phyloP scores from a whole-genome alignment of 2,113 vertebrate species.

The Gallinago undulata region DNA sequence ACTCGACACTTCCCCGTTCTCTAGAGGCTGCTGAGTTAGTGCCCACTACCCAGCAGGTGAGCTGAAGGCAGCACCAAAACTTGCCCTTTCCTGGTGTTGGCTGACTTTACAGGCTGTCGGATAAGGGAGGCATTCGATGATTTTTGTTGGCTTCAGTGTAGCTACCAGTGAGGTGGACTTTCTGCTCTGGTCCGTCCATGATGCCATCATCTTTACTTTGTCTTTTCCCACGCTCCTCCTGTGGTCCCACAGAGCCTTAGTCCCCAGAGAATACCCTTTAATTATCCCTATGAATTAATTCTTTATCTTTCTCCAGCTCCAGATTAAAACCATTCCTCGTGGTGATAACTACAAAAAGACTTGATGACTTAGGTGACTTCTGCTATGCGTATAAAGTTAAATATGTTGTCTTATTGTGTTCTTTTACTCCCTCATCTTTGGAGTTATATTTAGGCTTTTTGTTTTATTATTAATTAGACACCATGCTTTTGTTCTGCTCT shows the following conservation, averaged over 20 bases:
- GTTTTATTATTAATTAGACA: background rate
- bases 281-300: background rate
- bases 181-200: background rate
- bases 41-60: background rate
- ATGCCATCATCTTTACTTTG: background rate
- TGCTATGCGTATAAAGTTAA: background rate
- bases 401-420: background rate
- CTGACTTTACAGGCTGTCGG: background rate
- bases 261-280: background rate
- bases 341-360: background rate
- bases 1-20: constrained; percentile 1
- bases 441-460: background rate
- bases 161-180: background rate
- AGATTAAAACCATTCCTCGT: background rate
- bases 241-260: background rate
- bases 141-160: background rate
- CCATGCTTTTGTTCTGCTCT: background rate
- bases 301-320: background rate
- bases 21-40: background rate
- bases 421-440: background rate
- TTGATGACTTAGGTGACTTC: background rate
- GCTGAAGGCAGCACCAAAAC: background rate
- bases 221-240: background rate
- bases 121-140: background rate
- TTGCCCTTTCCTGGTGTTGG: background rate